Evolutionary conservation across 2,113 vertebrate species (phyloP).

Genomic region (Oceanodroma tethys): DNA sequence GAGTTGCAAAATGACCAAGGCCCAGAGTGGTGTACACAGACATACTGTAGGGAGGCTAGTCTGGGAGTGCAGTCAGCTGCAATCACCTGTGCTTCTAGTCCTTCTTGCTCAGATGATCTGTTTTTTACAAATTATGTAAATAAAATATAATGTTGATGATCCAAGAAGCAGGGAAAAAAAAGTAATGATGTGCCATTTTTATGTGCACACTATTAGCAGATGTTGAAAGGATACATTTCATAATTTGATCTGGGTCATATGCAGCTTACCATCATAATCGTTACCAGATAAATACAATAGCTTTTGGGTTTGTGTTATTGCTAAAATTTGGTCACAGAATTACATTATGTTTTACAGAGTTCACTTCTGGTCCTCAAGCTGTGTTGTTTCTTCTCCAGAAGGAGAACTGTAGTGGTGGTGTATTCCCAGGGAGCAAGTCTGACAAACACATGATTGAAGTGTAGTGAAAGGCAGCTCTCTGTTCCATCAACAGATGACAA

Average conservation of each 20-base stretch:
- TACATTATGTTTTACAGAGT: not conserved
- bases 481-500: not conserved
- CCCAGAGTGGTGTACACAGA: not conserved
- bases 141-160: not conserved
- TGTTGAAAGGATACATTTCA: not conserved
- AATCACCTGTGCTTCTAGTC: not conserved
- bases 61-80: not conserved
- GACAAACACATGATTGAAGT: not conserved
- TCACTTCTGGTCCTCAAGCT: not conserved
- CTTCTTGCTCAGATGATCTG: not conserved
- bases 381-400: not conserved
- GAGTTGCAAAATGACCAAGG: not conserved
- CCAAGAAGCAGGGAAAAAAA: not conserved
- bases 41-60: not conserved
- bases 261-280: not conserved
- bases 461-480: not conserved
- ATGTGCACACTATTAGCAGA: not conserved
- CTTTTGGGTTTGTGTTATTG: not conserved
- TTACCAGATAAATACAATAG: not conserved
- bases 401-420: not conserved
- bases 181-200: not conserved
- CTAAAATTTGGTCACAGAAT: not conserved
- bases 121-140: not conserved
- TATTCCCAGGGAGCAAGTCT: not conserved
- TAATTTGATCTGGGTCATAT: not conserved